Evolutionary conservation across 2,888 invertebrate species (phyloP).

Genomic region (Horisme vitalbata): DNA sequence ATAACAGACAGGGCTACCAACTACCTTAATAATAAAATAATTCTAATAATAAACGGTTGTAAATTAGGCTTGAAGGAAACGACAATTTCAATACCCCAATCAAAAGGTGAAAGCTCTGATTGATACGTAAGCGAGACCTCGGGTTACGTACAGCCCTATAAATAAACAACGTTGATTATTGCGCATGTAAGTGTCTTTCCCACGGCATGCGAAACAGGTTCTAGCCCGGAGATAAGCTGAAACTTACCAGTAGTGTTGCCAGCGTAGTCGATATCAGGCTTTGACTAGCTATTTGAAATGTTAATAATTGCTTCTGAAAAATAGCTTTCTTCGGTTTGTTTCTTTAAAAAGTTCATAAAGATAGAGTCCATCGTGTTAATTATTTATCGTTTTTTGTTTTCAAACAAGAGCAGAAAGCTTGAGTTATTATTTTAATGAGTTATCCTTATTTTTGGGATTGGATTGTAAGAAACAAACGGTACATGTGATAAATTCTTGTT

Average conservation of each 20-base stretch:
- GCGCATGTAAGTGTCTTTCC: conserved; percentile 73
- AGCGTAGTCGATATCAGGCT: neutral
- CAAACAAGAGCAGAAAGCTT: no score
- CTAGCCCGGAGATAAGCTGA: conserved; percentile 70
- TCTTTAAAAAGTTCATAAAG: no score
- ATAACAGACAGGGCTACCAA: conserved; percentile 60
- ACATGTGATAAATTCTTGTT: no score
- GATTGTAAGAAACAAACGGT: no score
- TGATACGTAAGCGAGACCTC: conserved; percentile 38
- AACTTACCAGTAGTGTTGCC: conserved; percentile 50
- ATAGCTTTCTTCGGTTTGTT: no score
- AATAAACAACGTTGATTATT: conserved; percentile 70
- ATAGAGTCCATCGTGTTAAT: no score
- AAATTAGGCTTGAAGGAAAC: conserved; percentile 30
- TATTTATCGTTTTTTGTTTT: no score
- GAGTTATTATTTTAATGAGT: no score
- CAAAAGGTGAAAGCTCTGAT: conserved; percentile 50
- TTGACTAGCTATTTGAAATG: neutral
- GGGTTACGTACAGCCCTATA: conserved; percentile 60
- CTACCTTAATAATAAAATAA: conserved; percentile 26
- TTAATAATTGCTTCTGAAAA: no score
- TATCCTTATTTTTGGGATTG: no score
- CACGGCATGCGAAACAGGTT: conserved; percentile 80
- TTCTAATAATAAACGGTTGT: conserved; percentile 26
- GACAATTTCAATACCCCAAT: conserved; percentile 33